These are phyloP conservation scores for Eutrigla gurnardus DNA, from an alignment of 2,797 vertebrate genomes.

Conservation along the genomic window DNA sequence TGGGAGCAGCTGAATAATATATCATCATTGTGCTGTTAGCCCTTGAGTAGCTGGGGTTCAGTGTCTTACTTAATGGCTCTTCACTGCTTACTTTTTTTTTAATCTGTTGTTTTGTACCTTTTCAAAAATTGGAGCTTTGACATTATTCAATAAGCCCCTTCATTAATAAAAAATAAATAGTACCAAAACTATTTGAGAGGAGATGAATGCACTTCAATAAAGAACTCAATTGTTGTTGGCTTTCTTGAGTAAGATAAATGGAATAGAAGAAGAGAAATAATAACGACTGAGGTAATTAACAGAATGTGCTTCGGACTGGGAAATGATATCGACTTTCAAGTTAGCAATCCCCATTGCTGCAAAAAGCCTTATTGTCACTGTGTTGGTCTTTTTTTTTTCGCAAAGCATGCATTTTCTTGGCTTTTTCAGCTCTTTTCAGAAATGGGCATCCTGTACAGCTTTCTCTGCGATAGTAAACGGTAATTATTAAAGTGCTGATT, in stretches of 20 bases:
- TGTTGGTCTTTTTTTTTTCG: background rate
- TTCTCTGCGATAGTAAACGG: slow-evolving; percentile 18
- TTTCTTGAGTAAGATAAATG: slow-evolving; percentile 17
- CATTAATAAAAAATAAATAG: background rate
- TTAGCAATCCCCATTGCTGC: slow-evolving; percentile 33
- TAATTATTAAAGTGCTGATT: slow-evolving; percentile 50
- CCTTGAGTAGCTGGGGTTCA: background rate
- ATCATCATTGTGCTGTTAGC: slow-evolving; percentile 31
- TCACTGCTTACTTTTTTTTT: slow-evolving; percentile 9
- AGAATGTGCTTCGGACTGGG: slow-evolving; percentile 2
- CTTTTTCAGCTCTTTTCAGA: background rate
- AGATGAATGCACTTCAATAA: slow-evolving; percentile 33
- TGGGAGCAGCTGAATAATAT: slow-evolving; percentile 42
- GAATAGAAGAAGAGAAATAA: slow-evolving; percentile 17
- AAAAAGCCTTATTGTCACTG: slow-evolving; percentile 11
- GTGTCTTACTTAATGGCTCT: background rate
- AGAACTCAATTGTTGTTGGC: slow-evolving; percentile 15
- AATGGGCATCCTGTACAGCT: slow-evolving; percentile 4
- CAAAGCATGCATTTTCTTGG: slow-evolving; percentile 8
- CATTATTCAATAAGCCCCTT: background rate
- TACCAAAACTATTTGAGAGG: background rate
- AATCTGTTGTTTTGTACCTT: background rate
- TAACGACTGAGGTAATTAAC: slow-evolving; percentile 16
- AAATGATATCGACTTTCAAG: slow-evolving; percentile 17
- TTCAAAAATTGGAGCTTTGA: slow-evolving; percentile 1